Evolutionary conservation across 2,113 vertebrate genomes (phyloP).

Genomic region (human (Homo sapiens)): DNA sequence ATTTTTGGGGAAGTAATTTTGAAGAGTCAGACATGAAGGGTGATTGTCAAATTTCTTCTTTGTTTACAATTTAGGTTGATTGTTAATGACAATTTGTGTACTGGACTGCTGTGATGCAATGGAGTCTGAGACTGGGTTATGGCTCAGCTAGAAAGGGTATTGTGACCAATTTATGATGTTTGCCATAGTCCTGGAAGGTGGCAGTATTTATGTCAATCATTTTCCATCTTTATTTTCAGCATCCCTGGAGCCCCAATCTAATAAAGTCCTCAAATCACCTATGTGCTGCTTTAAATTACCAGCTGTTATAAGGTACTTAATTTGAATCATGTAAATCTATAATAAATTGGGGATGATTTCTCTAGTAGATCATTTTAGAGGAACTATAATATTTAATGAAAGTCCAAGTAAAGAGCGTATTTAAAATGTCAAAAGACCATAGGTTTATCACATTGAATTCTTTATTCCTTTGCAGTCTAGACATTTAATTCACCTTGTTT

Average conservation of each 20-base stretch:
- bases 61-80: not conserved
- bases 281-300: not conserved
- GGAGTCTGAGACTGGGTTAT: not conserved
- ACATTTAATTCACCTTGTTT: not conserved
- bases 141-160: not conserved
- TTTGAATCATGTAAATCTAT: not conserved
- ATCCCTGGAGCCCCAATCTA: not conserved
- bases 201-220: not conserved
- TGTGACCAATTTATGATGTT: not conserved
- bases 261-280: not conserved
- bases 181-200: not conserved
- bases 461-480: not conserved
- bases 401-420: not conserved
- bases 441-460: not conserved
- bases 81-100: not conserved
- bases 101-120: not conserved
- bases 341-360: not conserved
- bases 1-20: not conserved
- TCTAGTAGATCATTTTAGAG: not conserved
- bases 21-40: not conserved
- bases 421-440: not conserved
- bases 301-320: not conserved
- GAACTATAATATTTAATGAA: not conserved
- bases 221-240: not conserved
- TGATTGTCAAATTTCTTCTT: not conserved